These are phyloP conservation scores for Cossypha heuglini DNA, from an alignment of 2,797 vertebrate species.

Conservation along the genomic window DNA sequence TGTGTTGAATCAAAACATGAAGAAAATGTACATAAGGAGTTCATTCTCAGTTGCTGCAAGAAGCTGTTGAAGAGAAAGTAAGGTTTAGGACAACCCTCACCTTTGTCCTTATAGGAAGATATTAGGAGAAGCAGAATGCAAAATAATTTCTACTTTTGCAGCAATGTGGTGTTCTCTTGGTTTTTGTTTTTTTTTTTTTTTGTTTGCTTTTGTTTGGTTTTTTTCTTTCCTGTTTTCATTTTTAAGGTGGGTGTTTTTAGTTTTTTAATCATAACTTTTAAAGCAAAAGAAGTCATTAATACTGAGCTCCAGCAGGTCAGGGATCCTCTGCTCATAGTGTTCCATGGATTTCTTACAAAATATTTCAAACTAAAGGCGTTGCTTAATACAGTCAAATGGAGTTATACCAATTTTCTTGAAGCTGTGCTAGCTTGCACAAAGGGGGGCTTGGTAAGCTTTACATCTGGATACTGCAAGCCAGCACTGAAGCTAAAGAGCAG, in stretches of 20 bases:
- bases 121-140: not conserved
- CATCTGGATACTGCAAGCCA: not conserved
- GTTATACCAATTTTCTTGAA: not conserved
- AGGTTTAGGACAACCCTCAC: not conserved
- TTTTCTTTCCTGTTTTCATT: not conserved
- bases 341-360: not conserved
- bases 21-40: not conserved
- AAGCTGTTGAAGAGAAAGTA: not conserved
- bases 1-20: not conserved
- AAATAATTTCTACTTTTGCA: not conserved
- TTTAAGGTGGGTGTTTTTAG: not conserved
- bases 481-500: not conserved
- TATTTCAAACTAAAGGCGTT: not conserved
- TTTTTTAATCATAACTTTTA: not conserved
- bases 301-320: not conserved
- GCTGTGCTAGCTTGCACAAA: not conserved
- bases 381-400: not conserved
- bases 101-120: not conserved
- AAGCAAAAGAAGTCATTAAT: not conserved
- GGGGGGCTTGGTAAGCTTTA: not conserved
- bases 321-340: not conserved
- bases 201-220: too few relatives aligned
- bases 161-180: not conserved
- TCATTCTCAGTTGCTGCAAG: not conserved
- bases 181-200: not conserved